Evolutionary conservation across 2,113 vertebrate genomes (phyloP).

Genomic region (Solea senegalensis): DNA sequence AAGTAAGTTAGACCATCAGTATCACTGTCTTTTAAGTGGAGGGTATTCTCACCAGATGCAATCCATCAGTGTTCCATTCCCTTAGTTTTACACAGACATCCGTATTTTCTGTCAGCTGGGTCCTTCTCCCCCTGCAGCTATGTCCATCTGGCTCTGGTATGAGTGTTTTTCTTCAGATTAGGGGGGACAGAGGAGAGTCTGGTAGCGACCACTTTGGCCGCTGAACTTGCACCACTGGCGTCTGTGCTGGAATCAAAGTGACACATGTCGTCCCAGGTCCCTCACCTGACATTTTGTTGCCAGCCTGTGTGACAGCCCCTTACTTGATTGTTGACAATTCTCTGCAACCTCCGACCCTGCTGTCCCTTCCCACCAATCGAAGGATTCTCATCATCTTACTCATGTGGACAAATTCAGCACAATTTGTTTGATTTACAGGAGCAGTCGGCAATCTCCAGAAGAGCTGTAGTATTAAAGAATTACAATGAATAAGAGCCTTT

Average conservation of each 20-base stretch:
- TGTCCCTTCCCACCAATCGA: conserved; percentile 14
- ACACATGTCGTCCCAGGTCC: conserved; percentile 76
- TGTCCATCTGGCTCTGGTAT: conserved; percentile 44
- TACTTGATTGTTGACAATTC: conserved; percentile 43
- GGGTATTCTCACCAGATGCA: neutral
- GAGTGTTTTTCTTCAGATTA: conserved; percentile 56
- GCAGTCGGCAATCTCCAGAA: too few relatives aligned
- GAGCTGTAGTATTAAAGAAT: too few relatives aligned
- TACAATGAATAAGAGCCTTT: too few relatives aligned
- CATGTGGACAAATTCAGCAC: neutral
- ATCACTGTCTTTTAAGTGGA: neutral
- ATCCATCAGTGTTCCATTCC: conserved; percentile 23
- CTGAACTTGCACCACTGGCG: conserved; percentile 51
- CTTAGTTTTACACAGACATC: conserved; percentile 39
- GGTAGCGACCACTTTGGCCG: conserved; percentile 61
- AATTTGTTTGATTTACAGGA: too few relatives aligned
- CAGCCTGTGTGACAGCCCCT: conserved; percentile 57
- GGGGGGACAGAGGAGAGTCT: conserved; percentile 46
- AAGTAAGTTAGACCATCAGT: neutral
- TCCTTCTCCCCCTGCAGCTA: conserved; percentile 52
- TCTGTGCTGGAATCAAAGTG: conserved; percentile 72
- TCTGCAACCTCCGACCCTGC: conserved; percentile 8
- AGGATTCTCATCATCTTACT: conserved; percentile 4
- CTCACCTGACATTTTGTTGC: conserved; percentile 72
- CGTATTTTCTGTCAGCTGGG: conserved; percentile 45